phyloP scores from a whole-genome alignment of 2,888 invertebrate genomes.

The Phaedon cochleariae region DNA sequence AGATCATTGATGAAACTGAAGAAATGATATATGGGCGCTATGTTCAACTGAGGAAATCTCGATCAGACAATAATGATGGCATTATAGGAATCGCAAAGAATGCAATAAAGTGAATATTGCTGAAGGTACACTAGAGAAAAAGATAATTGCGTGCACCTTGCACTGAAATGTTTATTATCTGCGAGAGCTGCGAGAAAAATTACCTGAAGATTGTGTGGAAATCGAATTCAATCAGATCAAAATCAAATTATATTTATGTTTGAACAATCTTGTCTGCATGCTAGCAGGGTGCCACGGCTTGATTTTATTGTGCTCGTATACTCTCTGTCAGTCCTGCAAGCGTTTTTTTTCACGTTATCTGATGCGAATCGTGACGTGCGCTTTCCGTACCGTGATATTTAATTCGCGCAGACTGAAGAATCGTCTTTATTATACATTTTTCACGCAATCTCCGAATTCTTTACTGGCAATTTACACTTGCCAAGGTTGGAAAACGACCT shows the following conservation, averaged over 20 bases:
- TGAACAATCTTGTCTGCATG: constrained; percentile 25
- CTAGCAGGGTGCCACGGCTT: constrained; percentile 24
- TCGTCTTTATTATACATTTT: constrained; percentile 8
- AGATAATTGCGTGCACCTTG: constrained; percentile 22
- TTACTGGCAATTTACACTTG: background rate
- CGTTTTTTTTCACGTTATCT: background rate
- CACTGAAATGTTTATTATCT: background rate
- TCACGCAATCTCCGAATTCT: constrained; percentile 7
- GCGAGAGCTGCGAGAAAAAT: background rate
- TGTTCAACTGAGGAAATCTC: no score
- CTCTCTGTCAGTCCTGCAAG: constrained; percentile 23
- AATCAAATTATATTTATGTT: constrained; percentile 29
- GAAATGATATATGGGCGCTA: no score
- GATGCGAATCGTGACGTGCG: background rate
- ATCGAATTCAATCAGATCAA: constrained; percentile 25
- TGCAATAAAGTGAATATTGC: background rate
- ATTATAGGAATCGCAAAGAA: no score
- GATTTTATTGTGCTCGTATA: constrained; percentile 31
- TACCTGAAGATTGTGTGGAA: background rate
- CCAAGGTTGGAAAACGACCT: constrained; percentile 18
- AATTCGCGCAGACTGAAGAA: background rate
- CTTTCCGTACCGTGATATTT: constrained; percentile 21
- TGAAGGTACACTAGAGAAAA: constrained; percentile 9
- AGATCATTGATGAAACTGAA: no score
- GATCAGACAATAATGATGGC: no score